Percentiles rank a stretch among this genome's conserved stretches.
Evolutionary conservation across 2,888 invertebrate genomes (phyloP).

Genomic region (Tachystola acroxantha): DNA sequence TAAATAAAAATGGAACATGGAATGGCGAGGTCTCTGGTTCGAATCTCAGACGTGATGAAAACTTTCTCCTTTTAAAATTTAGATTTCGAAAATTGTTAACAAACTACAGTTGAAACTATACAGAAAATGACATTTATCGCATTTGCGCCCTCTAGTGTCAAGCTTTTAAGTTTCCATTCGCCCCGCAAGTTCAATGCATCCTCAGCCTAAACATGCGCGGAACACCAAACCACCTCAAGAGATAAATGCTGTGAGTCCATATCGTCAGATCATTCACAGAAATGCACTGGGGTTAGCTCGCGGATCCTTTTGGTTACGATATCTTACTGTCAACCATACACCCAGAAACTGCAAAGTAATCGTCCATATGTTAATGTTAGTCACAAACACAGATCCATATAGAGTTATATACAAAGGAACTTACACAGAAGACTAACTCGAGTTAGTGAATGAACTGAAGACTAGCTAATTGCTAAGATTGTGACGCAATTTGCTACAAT

Average conservation of each 20-base stretch:
- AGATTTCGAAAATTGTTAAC: no score
- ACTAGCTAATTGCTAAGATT: constrained; percentile 1
- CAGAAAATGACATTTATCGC: no score
- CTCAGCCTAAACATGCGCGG: constrained; percentile 31
- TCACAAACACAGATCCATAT: constrained; percentile 36
- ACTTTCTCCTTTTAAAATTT: no score
- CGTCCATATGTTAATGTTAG: constrained; percentile 59
- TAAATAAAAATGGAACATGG: no score
- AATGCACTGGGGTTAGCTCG: constrained; percentile 98
- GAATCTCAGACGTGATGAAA: no score
- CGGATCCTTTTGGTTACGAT: constrained; percentile 99
- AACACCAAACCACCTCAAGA: constrained; percentile 68
- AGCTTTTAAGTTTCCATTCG: no score
- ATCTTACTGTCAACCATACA: constrained; percentile 97
- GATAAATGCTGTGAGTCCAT: constrained; percentile 46
- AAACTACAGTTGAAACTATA: no score
- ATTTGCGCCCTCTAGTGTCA: no score
- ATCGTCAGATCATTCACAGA: constrained; percentile 84
- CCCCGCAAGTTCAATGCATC: neutral
- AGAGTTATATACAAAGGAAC: neutral
- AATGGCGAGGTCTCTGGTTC: no score
- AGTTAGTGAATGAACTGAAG: constrained; percentile 12
- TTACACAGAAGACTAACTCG: neutral
- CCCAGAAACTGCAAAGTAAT: constrained; percentile 92
- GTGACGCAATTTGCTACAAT: neutral